Evolutionary conservation across 2,113 vertebrate species (phyloP), one percentile per base, ranked within the genome.

Genomic region (Hydropotes inermis): DNA sequence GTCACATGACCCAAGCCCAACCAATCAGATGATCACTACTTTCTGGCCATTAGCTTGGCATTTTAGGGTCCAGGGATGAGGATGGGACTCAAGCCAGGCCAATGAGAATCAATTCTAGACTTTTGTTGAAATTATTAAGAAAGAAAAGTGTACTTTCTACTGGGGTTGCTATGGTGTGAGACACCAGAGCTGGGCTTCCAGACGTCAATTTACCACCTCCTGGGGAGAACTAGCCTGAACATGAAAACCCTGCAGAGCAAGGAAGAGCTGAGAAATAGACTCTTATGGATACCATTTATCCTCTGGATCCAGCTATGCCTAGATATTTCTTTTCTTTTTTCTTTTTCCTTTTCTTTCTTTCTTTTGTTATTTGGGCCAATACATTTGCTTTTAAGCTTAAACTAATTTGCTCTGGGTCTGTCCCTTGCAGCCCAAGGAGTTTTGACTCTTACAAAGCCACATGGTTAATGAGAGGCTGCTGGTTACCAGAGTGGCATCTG

Each of bases 351-450:
- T 16, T 2, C 25, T 27, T 27, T 70, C 9, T 43, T 84, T 76
- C n/a, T 70, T 87, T 39, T 30, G 60, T 67, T 50, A 52, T 39
- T 78, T 55, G 74, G 28, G 60, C 43, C 97, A 92, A 96, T 5
- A 76, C 36, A 12, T 92, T 95, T 55, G 89, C 64, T 87, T 89
- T 97, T 87, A 60, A 88, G 94, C 25, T 57, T 87, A 78, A 83
- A 55, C 33, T 27, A 15, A 43, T 88, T 78, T 95, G 54, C 89
- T 86, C 45, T 61, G 93, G 70, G 95, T 58, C 70, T 81, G 70
- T 83, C 52, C 21, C 43, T 86, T 85, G 28, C 25, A n/a, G 17
- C 39, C 60, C 1, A 79, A 90, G 82, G 30, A 16, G 23, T 43
- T 23, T 74, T 82, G 86, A 58, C 54, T 85, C 58, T 1, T 14